These are phyloP conservation scores for Rhynchomys soricoides DNA, from an alignment of 2,113 vertebrate genomes.

Conservation along the genomic window DNA sequence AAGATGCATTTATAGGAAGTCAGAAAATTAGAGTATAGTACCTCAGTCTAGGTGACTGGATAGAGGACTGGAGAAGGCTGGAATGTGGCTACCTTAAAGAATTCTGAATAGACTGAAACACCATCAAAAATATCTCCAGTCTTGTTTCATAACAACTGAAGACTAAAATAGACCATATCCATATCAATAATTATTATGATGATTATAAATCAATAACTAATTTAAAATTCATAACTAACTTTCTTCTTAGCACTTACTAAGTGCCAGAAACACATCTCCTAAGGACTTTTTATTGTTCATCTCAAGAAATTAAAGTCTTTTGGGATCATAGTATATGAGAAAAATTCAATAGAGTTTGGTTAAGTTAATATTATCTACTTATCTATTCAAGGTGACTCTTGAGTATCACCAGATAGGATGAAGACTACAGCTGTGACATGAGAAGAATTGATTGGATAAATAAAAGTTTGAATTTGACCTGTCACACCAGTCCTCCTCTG, in stretches of 20 bases:
- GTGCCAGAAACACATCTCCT: not conserved
- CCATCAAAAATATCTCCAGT: not conserved
- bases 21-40: not conserved
- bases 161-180: not conserved
- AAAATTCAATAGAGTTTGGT: not conserved
- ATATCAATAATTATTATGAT: slow-evolving; percentile 38
- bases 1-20: not conserved
- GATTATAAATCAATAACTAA: slow-evolving; percentile 49
- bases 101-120: not conserved
- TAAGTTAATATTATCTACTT: not conserved
- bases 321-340: not conserved
- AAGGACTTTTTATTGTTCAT: not conserved
- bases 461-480: not conserved
- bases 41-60: not conserved
- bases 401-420: not conserved
- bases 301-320: not conserved
- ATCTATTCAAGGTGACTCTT: not conserved
- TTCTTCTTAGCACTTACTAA: slow-evolving; percentile 34
- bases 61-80: not conserved
- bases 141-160: not conserved
- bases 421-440: not conserved
- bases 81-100: not conserved
- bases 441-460: not conserved
- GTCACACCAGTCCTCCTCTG: not conserved
- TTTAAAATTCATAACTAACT: slow-evolving; percentile 15